These are phyloP conservation scores for Ctenopoma kingsleyae DNA, from an alignment of 2,797 vertebrate genomes.

Conservation along the genomic window DNA sequence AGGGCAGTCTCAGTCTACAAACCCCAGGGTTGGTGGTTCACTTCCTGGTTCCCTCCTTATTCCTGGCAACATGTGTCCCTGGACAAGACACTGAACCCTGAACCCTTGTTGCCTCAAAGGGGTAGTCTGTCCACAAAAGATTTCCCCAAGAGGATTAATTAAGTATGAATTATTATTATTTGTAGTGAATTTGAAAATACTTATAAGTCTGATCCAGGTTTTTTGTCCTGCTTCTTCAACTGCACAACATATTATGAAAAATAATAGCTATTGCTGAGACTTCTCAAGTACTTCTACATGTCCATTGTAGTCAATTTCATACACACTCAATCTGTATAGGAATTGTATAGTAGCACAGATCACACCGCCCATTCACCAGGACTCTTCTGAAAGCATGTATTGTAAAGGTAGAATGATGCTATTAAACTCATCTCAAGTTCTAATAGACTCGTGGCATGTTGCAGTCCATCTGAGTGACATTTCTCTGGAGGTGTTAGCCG, in stretches of 20 bases:
- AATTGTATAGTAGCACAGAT: not conserved
- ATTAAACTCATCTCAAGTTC: not conserved
- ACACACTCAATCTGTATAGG: not conserved
- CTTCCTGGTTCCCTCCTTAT: no score
- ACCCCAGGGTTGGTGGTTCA: no score
- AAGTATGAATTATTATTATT: not conserved
- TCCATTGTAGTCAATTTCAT: not conserved
- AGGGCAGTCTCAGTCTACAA: no score
- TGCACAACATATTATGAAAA: not conserved
- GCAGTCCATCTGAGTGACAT: constrained; percentile 19
- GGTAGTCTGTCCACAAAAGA: no score
- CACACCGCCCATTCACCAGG: not conserved
- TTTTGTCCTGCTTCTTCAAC: not conserved
- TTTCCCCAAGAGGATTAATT: no score
- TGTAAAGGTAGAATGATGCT: not conserved
- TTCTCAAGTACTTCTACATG: not conserved
- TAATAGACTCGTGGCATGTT: no score
- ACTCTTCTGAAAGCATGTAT: not conserved
- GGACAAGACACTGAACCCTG: no score
- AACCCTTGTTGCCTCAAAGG: no score
- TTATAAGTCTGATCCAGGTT: constrained; percentile 9
- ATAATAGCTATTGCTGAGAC: not conserved
- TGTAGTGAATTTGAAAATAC: constrained; percentile 27
- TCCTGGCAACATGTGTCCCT: no score
- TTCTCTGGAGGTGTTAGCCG: constrained; percentile 23